Percentiles rank a stretch among this genome's conserved stretches.
Evolutionary conservation across 2,888 invertebrate genomes (phyloP).

Genomic region (Ernsta delagoae): DNA sequence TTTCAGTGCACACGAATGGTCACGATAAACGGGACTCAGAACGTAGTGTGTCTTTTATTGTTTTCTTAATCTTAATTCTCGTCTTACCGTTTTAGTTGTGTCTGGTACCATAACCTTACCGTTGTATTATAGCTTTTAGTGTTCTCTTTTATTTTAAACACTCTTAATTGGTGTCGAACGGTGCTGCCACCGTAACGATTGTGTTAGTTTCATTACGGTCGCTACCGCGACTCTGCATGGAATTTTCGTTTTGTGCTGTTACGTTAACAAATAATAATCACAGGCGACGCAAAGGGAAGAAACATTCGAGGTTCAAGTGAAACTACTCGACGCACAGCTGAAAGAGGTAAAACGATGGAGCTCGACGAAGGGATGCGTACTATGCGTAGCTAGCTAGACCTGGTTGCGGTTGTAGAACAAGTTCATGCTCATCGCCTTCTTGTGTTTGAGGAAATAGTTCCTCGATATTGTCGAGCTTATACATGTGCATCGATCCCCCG

Average conservation of each 20-base stretch:
- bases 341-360: slow-evolving; percentile 92
- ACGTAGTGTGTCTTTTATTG: slow-evolving; percentile 61
- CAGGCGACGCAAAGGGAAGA: slow-evolving; percentile 98
- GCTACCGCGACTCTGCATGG: slow-evolving; percentile 66
- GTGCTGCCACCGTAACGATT: slow-evolving; percentile 48
- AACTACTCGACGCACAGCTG: slow-evolving; percentile 94
- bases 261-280: slow-evolving; percentile 79
- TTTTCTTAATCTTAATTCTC: slow-evolving; percentile 49
- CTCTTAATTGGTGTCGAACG: slow-evolving; percentile 52
- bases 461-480: slow-evolving; percentile 29
- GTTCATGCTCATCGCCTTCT: slow-evolving; percentile 71
- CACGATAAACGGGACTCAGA: slow-evolving; percentile 61
- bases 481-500: slow-evolving; percentile 20
- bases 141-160: slow-evolving; percentile 31
- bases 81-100: slow-evolving; percentile 58
- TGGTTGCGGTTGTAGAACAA: slow-evolving; percentile 76
- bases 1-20: slow-evolving; percentile 25
- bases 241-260: slow-evolving; percentile 69
- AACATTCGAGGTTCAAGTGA: slow-evolving; percentile 95
- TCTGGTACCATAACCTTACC: slow-evolving; percentile 44
- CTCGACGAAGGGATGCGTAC: slow-evolving; percentile 47
- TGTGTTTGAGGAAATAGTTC: slow-evolving; percentile 53
- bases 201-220: slow-evolving; percentile 34
- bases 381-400: slow-evolving; percentile 72
- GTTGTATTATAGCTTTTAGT: slow-evolving; percentile 41